Conservation (phyloP, 2,113 vertebrate genomes). For the Halcyon malimbica region DNA sequence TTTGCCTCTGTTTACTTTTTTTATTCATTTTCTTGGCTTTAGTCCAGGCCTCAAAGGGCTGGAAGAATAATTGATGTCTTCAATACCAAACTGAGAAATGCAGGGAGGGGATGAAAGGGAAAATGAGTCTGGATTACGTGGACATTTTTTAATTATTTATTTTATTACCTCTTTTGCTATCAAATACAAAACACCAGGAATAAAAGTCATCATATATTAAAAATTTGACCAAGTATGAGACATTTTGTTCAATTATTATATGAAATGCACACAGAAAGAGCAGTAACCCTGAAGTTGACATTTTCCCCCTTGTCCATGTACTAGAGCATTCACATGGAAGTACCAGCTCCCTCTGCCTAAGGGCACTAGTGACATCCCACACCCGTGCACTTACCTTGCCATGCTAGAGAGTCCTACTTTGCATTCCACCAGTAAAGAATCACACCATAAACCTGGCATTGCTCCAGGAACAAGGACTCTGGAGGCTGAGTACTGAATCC, state of each 20-base stretch:
- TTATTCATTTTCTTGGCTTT: background rate
- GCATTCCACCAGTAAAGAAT: background rate
- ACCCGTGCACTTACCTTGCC: background rate
- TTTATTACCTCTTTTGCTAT: background rate
- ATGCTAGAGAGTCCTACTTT: background rate
- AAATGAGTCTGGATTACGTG: background rate
- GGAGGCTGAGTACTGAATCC: fast-evolving
- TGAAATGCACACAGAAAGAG: background rate
- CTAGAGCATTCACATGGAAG: background rate
- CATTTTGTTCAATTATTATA: background rate
- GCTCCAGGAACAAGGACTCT: background rate
- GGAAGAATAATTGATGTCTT: background rate
- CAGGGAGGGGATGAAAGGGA: background rate
- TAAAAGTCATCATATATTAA: background rate
- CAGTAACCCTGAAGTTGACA: background rate
- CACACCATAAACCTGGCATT: background rate
- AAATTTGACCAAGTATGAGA: background rate
- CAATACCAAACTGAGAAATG: background rate
- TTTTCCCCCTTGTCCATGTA: fast-evolving
- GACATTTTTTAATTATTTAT: background rate
- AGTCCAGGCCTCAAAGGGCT: background rate
- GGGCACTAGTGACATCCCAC: background rate
- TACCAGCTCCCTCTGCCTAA: background rate
- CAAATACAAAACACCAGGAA: background rate
- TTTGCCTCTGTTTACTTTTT: constrained; percentile 46